These are phyloP conservation scores for Labeo catla DNA, from an alignment of 2,113 vertebrate species.

Conservation along the genomic window DNA sequence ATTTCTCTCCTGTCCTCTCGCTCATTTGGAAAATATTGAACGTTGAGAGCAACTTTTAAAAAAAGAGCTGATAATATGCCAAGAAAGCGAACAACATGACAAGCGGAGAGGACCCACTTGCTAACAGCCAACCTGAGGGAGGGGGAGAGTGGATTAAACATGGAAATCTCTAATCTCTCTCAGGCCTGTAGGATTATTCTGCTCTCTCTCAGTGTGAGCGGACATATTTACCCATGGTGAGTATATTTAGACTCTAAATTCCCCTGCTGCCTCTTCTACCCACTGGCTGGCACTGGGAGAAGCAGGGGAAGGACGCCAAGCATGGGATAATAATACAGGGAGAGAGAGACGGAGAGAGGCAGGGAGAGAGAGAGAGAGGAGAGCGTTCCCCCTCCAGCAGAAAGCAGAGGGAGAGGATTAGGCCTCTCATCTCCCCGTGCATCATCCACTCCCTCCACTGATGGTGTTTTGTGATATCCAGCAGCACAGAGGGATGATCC, in stretches of 20 bases:
- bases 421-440: conserved; percentile 57
- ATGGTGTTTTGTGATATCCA: conserved; percentile 62
- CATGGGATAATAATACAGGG: conserved; percentile 72
- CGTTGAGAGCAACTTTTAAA: conserved; percentile 29
- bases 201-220: conserved; percentile 50
- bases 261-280: conserved; percentile 57
- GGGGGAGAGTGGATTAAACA: conserved; percentile 54
- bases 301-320: conserved; percentile 57
- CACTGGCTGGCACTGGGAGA: conserved; percentile 58
- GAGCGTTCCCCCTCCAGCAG: conserved; percentile 48
- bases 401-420: conserved; percentile 56
- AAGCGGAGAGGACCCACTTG: conserved; percentile 30
- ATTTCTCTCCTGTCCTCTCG: conserved; percentile 6
- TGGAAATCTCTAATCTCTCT: conserved; percentile 60
- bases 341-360: conserved; percentile 59
- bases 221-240: conserved; percentile 58
- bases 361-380: conserved; percentile 40
- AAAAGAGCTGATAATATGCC: conserved; percentile 16
- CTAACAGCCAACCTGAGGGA: conserved; percentile 48
- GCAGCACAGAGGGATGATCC: conserved; percentile 60
- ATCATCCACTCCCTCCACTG: conserved; percentile 61
- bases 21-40: background rate
- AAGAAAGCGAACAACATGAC: conserved; percentile 46
- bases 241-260: conserved; percentile 63
- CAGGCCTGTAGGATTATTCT: conserved; percentile 60